Evolutionary conservation across 2,888 invertebrate species (phyloP).

Genomic region (Leistus spinibarbis): DNA sequence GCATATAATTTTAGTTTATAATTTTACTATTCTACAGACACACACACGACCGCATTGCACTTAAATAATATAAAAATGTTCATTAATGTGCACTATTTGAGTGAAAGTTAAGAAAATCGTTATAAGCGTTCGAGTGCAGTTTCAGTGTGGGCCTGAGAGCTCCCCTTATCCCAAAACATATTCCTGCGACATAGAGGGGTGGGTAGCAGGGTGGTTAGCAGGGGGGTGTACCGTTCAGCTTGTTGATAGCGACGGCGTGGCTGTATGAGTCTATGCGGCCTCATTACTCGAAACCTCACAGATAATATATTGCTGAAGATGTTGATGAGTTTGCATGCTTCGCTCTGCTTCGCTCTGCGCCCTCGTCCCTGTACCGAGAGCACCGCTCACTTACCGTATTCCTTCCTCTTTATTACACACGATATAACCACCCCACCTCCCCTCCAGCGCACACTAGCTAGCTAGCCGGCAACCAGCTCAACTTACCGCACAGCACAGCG

Average conservation of each 20-base stretch:
- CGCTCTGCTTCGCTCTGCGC: background rate
- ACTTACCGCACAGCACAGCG: no score
- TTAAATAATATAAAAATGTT: no score
- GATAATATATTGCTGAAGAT: slow-evolving; percentile 50
- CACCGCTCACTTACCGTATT: background rate
- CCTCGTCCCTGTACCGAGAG: background rate
- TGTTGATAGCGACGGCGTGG: background rate
- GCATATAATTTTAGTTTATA: no score
- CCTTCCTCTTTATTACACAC: background rate
- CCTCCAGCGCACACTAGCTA: background rate
- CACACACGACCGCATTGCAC: no score
- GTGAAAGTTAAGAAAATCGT: no score
- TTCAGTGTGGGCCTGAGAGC: background rate
- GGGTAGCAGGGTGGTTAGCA: no score
- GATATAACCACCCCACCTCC: no score
- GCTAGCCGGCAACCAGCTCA: background rate
- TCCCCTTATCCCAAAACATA: background rate
- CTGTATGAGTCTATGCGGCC: background rate
- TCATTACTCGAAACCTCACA: slow-evolving; percentile 44
- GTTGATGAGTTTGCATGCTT: slow-evolving; percentile 49
- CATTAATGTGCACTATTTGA: no score
- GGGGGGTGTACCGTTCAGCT: background rate
- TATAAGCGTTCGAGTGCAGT: no score
- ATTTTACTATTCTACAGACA: no score
- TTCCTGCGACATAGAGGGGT: no score